A percentile compares a stretch with the other conserved stretches of the same genome.
phyloP scores from a whole-genome alignment of 2,888 invertebrate genomes.

The Platerodrilus igneus region DNA sequence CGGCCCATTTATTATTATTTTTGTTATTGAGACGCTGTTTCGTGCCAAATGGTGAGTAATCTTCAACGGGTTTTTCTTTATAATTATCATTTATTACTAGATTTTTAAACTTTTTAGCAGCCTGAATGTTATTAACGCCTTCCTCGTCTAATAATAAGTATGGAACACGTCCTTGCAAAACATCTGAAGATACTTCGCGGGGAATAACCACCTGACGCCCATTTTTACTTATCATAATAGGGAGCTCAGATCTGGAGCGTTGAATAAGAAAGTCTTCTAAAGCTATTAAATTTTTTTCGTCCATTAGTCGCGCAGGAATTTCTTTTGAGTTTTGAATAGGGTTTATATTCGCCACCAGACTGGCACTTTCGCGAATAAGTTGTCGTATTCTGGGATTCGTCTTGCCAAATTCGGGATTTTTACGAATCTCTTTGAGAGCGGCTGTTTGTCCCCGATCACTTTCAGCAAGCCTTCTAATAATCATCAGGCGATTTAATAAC shows the following conservation, averaged over 20 bases:
- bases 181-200: slow-evolving; percentile 67
- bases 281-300: slow-evolving; percentile 66
- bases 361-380: slow-evolving; percentile 68
- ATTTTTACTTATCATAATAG: slow-evolving; percentile 68
- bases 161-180: slow-evolving; percentile 68
- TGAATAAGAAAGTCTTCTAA: slow-evolving; percentile 64
- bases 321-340: slow-evolving; percentile 63
- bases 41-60: slow-evolving; percentile 35
- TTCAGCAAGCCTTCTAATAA: slow-evolving; percentile 68
- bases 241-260: slow-evolving; percentile 54
- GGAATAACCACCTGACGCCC: slow-evolving; percentile 73
- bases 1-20: slow-evolving; percentile 23
- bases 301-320: slow-evolving; percentile 63
- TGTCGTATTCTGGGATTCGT: slow-evolving; percentile 66
- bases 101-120: slow-evolving; percentile 68
- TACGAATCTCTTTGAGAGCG: slow-evolving; percentile 59
- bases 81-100: slow-evolving; percentile 22
- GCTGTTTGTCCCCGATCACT: slow-evolving; percentile 59
- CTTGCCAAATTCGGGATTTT: slow-evolving; percentile 63
- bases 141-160: slow-evolving; percentile 74
- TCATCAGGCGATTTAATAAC: slow-evolving; percentile 63
- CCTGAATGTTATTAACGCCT: slow-evolving; percentile 71
- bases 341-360: slow-evolving; percentile 46
- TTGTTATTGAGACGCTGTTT: slow-evolving; percentile 25
- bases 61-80: slow-evolving; percentile 39